Evolutionary conservation across 2,888 invertebrate genomes (phyloP), one percentile per base, ranked within the genome.

Genomic region (Oscheius onirici): DNA sequence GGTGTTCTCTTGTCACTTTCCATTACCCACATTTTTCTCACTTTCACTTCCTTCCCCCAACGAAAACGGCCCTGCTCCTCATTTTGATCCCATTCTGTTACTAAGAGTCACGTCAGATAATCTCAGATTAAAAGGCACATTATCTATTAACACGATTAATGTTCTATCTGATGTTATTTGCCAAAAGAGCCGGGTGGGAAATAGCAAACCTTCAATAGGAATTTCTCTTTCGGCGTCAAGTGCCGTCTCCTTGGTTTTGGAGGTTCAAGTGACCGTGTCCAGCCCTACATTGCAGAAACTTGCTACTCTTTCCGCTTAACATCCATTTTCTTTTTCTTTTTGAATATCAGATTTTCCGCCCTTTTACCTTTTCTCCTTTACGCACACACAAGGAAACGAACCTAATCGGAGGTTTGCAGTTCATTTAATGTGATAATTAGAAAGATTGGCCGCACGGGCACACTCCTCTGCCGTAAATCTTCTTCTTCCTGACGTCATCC

Each of bases 401-500:
- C 55, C 55, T 55, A 55, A 55, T 55, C 26, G 55, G n/a, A 34
- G 34, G 55, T n/a, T 55, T 55, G 55, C 58, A 58, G 58, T 58
- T 58, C 63, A 49, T 63, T 63, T 63, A 63, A 63, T 63, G 63
- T 63, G 63, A 63, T 63, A 63, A 63, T 63, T 63, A 49, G 63
- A 63, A 34, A 63, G 63, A 63, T 63, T 63, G 63, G 63, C 49
- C 26, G 63, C 49, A 34, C 63, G 63, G 63, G 46, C 63, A 63
- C 63, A 44, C 58, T 52, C 22, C 20, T 24, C 58, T 58, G 34
- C 34, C 63, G 46, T 63, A 63, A 63, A 63, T 63, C 63, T 46
- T 22, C 63, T 28, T 60, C 43, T 63, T 28, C 63, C 24, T 63
- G 63, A 61, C 63, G 63, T 63, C 63, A 63, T 49, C 20, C 22